Conservation (phyloP, 2,888 invertebrate genomes). For the Metopia argyrocephala region DNA sequence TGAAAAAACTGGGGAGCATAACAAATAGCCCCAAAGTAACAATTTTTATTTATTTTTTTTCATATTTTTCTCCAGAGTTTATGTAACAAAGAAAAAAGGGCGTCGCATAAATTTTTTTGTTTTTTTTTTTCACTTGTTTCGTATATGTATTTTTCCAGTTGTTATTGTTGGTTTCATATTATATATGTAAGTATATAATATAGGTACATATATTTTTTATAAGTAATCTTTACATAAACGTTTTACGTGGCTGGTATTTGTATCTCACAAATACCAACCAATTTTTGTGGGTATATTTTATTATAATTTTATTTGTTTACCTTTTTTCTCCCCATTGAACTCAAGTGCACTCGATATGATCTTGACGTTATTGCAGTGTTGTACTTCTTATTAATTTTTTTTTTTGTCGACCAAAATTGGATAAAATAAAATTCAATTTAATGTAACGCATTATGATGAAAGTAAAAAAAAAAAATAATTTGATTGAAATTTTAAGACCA, state of each 20-base stretch:
- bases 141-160: not conserved
- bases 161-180: conserved; percentile 10
- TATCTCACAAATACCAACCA: not conserved
- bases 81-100: conserved; percentile 61
- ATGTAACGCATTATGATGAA: conserved; percentile 41
- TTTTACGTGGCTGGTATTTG: not conserved
- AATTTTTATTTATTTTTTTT: conserved; percentile 24
- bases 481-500: too few relatives aligned
- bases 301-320: conserved; percentile 8
- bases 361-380: conserved; percentile 32
- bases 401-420: conserved; percentile 54
- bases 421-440: conserved; percentile 67
- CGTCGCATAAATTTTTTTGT: conserved; percentile 60
- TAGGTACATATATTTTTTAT: conserved; percentile 35
- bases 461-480: too few relatives aligned
- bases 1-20: conserved; percentile 17
- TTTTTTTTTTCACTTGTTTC: conserved; percentile 19
- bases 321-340: conserved; percentile 22
- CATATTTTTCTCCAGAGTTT: not conserved
- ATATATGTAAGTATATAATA: conserved; percentile 37
- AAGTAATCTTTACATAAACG: not conserved
- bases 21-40: conserved; percentile 52
- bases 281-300: conserved; percentile 20
- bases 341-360: conserved; percentile 54
- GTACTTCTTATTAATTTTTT: conserved; percentile 27